These are phyloP conservation scores for Cyrtorhinus lividipennis DNA, from an alignment of 1,140 invertebrate genomes.

Conservation along the genomic window DNA sequence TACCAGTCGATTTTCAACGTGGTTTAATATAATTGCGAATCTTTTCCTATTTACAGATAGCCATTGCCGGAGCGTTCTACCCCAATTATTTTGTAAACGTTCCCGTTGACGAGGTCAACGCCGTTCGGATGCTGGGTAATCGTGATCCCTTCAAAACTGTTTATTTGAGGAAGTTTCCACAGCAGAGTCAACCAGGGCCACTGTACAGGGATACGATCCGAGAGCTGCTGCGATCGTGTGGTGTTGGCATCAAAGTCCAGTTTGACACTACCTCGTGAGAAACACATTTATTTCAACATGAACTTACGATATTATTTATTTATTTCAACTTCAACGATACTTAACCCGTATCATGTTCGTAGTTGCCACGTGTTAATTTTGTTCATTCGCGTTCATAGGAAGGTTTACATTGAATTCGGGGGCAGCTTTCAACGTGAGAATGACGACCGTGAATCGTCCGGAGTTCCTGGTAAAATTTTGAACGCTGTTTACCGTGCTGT, in stretches of 20 bases:
- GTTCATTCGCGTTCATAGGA: conserved; percentile 22
- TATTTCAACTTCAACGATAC: too few relatives aligned
- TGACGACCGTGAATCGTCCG: neutral
- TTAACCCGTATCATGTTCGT: too few relatives aligned
- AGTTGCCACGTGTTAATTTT: too few relatives aligned
- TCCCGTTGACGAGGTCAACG: conserved; percentile 41
- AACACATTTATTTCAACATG: too few relatives aligned
- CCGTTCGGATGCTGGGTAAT: conserved; percentile 46
- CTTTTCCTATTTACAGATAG: too few relatives aligned
- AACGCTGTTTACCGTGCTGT: conserved; percentile 64
- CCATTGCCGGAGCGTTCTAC: conserved; percentile 73
- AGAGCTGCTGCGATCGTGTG: conserved; percentile 33
- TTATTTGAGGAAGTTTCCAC: conserved; percentile 51
- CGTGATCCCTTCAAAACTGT: conserved; percentile 63
- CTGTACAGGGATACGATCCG: conserved; percentile 50
- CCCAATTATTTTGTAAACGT: conserved; percentile 70
- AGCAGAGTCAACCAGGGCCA: conserved; percentile 46
- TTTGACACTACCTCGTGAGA: conserved; percentile 43
- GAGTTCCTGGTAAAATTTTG: conserved; percentile 43
- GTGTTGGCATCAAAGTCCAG: conserved; percentile 39
- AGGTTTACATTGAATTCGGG: conserved; percentile 25
- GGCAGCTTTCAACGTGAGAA: conserved; percentile 15
- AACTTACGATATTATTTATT: too few relatives aligned
- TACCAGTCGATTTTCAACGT: too few relatives aligned
- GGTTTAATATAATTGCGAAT: too few relatives aligned